These are phyloP conservation scores for Hydrolagus colliei DNA, from an alignment of 2,797 vertebrate species.

Conservation along the genomic window DNA sequence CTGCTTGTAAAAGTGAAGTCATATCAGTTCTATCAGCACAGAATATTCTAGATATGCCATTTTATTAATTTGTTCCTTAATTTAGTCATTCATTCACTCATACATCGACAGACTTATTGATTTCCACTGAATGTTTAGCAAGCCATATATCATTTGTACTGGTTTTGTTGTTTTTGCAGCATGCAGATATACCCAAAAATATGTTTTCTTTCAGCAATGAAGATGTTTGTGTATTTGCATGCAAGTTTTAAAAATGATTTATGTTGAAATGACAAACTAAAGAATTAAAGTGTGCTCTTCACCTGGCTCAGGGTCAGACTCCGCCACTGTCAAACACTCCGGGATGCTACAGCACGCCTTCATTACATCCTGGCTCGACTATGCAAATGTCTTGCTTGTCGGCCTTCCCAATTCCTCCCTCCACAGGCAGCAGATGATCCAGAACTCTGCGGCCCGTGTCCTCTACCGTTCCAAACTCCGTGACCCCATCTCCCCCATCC, in stretches of 20 bases:
- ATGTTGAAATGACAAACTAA: neutral
- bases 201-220: neutral
- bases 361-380: too few relatives aligned
- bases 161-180: neutral
- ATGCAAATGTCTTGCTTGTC: too few relatives aligned
- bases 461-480: too few relatives aligned
- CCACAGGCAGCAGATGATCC: too few relatives aligned
- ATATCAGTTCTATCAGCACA: neutral
- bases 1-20: slow-evolving; percentile 1
- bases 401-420: too few relatives aligned
- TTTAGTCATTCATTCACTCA: neutral
- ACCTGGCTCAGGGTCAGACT: too few relatives aligned
- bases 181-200: neutral
- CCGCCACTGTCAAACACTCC: too few relatives aligned
- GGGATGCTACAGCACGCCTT: too few relatives aligned
- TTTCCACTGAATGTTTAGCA: neutral
- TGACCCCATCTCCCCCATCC: too few relatives aligned
- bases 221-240: neutral
- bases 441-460: too few relatives aligned
- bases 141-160: neutral
- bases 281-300: too few relatives aligned
- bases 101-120: neutral
- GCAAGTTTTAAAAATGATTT: neutral
- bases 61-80: neutral
- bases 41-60: slow-evolving; percentile 16